These are phyloP conservation scores for Rhorus exstirpatorius DNA, from an alignment of 2,888 invertebrate genomes.

Conservation along the genomic window DNA sequence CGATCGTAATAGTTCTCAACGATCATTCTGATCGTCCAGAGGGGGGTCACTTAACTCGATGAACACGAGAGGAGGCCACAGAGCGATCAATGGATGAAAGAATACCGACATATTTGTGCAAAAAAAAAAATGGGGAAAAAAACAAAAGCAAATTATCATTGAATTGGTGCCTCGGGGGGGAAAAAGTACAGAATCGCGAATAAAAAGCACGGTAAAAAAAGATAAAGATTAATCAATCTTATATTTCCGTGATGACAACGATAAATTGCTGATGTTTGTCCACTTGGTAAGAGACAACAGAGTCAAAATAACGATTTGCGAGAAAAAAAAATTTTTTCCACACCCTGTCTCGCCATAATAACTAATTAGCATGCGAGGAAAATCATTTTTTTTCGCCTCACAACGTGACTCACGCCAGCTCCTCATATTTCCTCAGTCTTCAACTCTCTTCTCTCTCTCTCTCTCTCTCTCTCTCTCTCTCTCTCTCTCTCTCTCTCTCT, in stretches of 20 bases:
- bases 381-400: slow-evolving; percentile 8
- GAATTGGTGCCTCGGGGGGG: neutral
- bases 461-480: neutral
- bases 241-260: neutral
- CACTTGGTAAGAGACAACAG: neutral
- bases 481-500: neutral
- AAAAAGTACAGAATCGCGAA: slow-evolving; percentile 5
- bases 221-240: neutral
- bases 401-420: slow-evolving; percentile 12
- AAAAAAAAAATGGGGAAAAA: neutral
- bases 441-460: neutral
- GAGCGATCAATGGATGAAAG: slow-evolving; percentile 18
- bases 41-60: slow-evolving; percentile 47
- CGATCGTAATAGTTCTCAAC: slow-evolving; percentile 5
- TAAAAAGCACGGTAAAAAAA: neutral
- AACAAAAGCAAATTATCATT: slow-evolving; percentile 11
- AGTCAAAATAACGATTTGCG: neutral
- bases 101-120: slow-evolving; percentile 18
- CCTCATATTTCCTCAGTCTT: slow-evolving; percentile 11
- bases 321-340: neutral
- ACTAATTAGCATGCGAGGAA: slow-evolving; percentile 9
- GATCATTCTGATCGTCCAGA: slow-evolving; percentile 11
- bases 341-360: slow-evolving; percentile 1
- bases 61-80: neutral
- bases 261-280: slow-evolving; percentile 13